Percentiles rank a stretch among this genome's conserved stretches.
phyloP scores from a whole-genome alignment of 2,797 vertebrate species.

The Podarcis siculus region DNA sequence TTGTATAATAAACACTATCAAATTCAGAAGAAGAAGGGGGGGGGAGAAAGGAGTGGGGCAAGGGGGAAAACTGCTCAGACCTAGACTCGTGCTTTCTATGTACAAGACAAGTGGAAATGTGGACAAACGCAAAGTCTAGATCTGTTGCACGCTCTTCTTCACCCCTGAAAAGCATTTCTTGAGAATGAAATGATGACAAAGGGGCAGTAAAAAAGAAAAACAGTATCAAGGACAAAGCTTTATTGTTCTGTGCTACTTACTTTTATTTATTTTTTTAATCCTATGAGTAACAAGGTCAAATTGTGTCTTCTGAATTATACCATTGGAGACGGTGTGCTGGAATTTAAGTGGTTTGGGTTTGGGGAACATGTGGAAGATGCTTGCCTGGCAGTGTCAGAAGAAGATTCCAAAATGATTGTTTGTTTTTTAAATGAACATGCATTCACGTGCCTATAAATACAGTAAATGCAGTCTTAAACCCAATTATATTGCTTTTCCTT shows the following conservation, averaged over 20 bases:
- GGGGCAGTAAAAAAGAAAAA: not conserved
- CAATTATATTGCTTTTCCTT: not conserved
- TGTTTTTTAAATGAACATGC: not conserved
- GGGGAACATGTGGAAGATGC: not conserved
- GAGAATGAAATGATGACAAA: not conserved
- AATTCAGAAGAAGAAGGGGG: not conserved
- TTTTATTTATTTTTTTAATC: not conserved
- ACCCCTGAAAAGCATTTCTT: too few species aligned
- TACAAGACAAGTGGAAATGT: too few species aligned
- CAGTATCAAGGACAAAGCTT: not conserved
- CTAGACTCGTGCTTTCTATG: too few species aligned
- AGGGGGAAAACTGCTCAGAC: too few species aligned
- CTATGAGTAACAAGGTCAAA: not conserved
- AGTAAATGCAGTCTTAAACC: not conserved
- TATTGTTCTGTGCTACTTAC: not conserved
- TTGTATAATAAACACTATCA: conserved; percentile 23
- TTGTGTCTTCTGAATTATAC: not conserved
- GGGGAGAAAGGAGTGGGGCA: too few species aligned
- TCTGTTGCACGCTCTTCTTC: too few species aligned
- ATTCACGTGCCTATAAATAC: too few species aligned
- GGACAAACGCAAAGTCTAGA: too few species aligned
- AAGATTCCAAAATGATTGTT: not conserved
- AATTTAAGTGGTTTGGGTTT: not conserved
- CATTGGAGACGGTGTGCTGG: not conserved
- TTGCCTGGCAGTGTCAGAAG: not conserved